Evolutionary conservation across 53 echinoderm and acorn worm genomes (phyloP), one percentile per base, ranked within the genome.

Genomic region (Stichopus horrens): DNA sequence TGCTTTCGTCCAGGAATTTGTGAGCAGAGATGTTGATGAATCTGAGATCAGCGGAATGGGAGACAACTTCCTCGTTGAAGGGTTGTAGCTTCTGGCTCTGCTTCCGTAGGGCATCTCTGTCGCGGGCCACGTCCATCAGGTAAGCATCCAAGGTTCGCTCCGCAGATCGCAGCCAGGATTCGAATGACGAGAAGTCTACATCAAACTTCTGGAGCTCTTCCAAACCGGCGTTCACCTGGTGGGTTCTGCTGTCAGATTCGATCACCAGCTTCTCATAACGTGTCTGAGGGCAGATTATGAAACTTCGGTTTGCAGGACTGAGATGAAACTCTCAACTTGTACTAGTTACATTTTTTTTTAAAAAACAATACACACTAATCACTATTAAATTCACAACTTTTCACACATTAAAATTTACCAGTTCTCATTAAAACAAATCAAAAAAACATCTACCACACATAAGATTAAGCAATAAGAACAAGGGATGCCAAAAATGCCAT

Each of bases 1-100:
- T 92, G 81, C 93, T 94, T 83, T 96, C 96, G 54, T 94, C 94
- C 86, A 96, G 52, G 74, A 99, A 99, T 74, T 96, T 96, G 89
- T 96, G 92, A 74, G 96, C 99, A 57, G 94, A 95, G 73, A 95
- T 95, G 91, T 99, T 99, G 91, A 96, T 93, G 91, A 95, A 95
- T 86, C 94, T 91, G 52, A 99, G 92, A 76, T 99, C 99, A 7
- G 94, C 96, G 8, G 96, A 94, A 88, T 99, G 99, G 4, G 95
- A 91, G 9, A 95, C 96, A 4, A 99, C 96, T 82, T 99, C 99
- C 67, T 96, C 94, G 67, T 95, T 99, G 91, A 99, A 99, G 0
- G 96, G 94, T 88, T 99, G 95, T 7, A 99, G 90, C 90, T 99
- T 99, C 76, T 84, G 74, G 51, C 96, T 93, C 91, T 99, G 99